Conservation (phyloP, 2,888 invertebrate species). For the Apamea crenata region DNA sequence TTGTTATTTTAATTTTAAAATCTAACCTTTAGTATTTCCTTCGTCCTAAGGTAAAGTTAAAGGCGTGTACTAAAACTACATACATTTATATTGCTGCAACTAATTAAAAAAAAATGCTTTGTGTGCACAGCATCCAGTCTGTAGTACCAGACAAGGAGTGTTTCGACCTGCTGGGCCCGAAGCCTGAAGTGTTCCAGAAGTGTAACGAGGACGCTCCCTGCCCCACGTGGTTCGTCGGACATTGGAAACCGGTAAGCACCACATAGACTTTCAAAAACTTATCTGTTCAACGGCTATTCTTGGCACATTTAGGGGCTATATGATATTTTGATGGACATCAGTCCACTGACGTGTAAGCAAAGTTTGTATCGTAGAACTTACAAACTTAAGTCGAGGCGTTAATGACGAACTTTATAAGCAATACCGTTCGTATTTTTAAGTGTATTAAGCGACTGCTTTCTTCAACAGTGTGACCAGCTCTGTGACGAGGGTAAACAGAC, state of each 20-base stretch:
- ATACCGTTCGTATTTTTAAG: not conserved
- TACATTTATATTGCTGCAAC: too few relatives aligned
- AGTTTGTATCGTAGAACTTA: not conserved
- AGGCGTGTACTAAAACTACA: not conserved
- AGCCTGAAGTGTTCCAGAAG: slow-evolving; percentile 92
- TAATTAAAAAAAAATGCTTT: not conserved
- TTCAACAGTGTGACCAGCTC: slow-evolving; percentile 94
- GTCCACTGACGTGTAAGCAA: not conserved
- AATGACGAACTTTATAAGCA: not conserved
- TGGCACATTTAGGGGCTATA: too few relatives aligned
- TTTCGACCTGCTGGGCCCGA: slow-evolving; percentile 91
- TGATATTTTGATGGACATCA: too few relatives aligned
- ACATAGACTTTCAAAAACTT: not conserved
- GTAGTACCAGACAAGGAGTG: slow-evolving; percentile 95
- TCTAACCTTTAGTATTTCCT: not conserved
- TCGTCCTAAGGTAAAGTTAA: not conserved
- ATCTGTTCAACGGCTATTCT: too few relatives aligned
- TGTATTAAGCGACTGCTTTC: not conserved
- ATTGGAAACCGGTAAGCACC: slow-evolving; percentile 96
- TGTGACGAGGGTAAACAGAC: slow-evolving; percentile 97
- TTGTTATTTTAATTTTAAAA: not conserved
- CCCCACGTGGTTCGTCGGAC: slow-evolving; percentile 96
- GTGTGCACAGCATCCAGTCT: slow-evolving; percentile 88
- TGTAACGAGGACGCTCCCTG: slow-evolving; percentile 95
- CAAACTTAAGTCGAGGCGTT: not conserved